Percentiles rank a stretch among this genome's conserved stretches.
phyloP scores from a whole-genome alignment of 2,888 invertebrate species.

The Drosophila eohydei region DNA sequence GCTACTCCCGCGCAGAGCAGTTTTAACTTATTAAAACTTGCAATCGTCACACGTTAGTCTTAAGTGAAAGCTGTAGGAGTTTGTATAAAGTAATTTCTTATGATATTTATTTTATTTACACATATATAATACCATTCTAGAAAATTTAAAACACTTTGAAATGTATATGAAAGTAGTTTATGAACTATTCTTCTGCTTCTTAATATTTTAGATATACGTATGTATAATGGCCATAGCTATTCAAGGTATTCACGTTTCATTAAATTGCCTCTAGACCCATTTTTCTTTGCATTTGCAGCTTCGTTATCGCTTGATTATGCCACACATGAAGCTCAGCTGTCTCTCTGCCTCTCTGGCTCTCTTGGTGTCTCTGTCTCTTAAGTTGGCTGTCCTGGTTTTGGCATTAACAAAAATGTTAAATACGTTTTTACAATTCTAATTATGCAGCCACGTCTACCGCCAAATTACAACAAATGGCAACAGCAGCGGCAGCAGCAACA shows the following conservation, averaged over 20 bases:
- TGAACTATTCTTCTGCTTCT: too few species aligned
- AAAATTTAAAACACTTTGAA: too few species aligned
- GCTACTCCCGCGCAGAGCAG: too few species aligned
- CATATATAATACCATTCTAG: too few species aligned
- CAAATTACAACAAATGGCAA: conserved; percentile 71
- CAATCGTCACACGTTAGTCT: too few species aligned
- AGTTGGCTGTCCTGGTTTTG: conserved; percentile 22
- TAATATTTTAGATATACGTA: not conserved
- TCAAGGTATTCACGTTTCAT: not conserved
- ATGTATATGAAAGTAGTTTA: too few species aligned
- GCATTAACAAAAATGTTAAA: conserved; percentile 53
- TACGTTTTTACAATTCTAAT: conserved; percentile 76
- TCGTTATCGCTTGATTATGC: not conserved
- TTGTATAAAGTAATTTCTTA: too few species aligned
- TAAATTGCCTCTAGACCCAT: not conserved
- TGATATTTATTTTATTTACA: too few species aligned
- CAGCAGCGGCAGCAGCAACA: conserved; percentile 31
- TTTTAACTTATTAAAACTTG: too few species aligned
- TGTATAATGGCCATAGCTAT: not conserved
- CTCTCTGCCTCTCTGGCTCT: not conserved
- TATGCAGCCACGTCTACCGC: conserved; percentile 73
- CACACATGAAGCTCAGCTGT: conserved; percentile 6
- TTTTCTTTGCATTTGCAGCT: not conserved
- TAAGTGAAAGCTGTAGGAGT: too few species aligned
- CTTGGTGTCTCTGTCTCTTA: not conserved